Conservation (phyloP, 2,888 invertebrate genomes). For the Epicampocera succincta region DNA sequence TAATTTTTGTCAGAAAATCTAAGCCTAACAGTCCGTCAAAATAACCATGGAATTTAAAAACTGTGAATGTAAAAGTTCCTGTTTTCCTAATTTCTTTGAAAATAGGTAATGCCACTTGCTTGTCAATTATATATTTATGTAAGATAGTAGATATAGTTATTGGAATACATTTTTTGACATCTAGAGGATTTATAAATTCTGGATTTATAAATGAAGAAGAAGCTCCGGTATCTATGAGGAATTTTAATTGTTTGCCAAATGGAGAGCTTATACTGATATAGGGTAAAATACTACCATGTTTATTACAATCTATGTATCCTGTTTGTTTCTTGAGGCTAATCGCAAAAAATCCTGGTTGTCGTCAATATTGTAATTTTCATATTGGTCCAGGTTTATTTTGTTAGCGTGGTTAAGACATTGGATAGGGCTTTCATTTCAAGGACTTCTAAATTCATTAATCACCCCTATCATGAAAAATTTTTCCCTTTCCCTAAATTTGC, state of each 20-base stretch:
- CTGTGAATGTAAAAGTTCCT: neutral
- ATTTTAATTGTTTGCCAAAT: slow-evolving; percentile 46
- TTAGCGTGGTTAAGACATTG: no score
- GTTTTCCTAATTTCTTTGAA: slow-evolving; percentile 5
- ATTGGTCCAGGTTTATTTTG: no score
- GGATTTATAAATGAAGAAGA: slow-evolving; percentile 7
- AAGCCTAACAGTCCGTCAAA: slow-evolving; percentile 19
- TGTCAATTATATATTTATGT: neutral
- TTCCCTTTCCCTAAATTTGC: no score
- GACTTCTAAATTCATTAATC: no score
- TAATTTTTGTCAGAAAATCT: slow-evolving; percentile 14
- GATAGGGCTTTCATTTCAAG: no score
- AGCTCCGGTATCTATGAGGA: slow-evolving; percentile 40
- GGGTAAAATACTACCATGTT: slow-evolving; percentile 18
- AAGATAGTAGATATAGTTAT: neutral
- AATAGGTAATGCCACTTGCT: slow-evolving; percentile 10
- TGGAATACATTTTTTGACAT: no score
- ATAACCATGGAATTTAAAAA: slow-evolving; percentile 19
- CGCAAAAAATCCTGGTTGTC: slow-evolving; percentile 5
- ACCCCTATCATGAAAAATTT: no score
- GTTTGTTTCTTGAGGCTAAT: slow-evolving; percentile 22
- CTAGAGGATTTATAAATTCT: no score
- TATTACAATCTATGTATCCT: slow-evolving; percentile 25
- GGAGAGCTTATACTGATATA: slow-evolving; percentile 52
- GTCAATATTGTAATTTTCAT: neutral